phyloP scores from a whole-genome alignment of 1,140 invertebrate genomes.

The Drosophila pseudoobscura region DNA sequence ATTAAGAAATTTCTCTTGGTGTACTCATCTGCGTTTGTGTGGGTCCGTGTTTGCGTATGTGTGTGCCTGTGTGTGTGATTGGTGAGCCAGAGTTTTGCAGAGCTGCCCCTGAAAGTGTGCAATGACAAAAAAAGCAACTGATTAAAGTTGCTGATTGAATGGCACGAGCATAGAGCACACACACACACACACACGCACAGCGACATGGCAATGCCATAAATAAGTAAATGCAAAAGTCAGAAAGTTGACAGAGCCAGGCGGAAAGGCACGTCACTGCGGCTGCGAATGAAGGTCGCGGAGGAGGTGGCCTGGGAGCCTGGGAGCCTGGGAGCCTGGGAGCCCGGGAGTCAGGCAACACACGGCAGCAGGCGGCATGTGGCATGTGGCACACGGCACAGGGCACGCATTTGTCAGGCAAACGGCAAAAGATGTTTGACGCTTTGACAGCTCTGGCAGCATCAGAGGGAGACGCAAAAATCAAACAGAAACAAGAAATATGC shows the following conservation, averaged over 20 bases:
- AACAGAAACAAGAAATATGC: conserved; percentile 47
- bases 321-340: neutral
- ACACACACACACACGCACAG: no score
- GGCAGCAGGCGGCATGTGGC: neutral
- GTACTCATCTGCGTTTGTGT: neutral
- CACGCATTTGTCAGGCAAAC: conserved; percentile 69
- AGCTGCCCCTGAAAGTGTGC: conserved; percentile 25
- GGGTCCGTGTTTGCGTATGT: no score
- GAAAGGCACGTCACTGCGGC: conserved; percentile 27
- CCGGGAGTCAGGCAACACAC: no score
- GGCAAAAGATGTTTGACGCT: conserved; percentile 71
- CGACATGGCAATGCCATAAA: conserved; percentile 46
- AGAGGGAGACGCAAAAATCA: conserved; percentile 33
- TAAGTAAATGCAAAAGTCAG: conserved; percentile 78
- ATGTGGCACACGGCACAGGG: conserved; percentile 8
- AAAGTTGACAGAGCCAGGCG: conserved; percentile 47
- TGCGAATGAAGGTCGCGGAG: conserved; percentile 28
- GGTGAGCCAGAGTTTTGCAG: no score
- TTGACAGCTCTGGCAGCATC: conserved; percentile 69
- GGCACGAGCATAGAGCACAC: conserved; percentile 40
- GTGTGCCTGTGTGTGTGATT: no score
- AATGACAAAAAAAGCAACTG: conserved; percentile 51
- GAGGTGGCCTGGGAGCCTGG: neutral
- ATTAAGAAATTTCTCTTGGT: no score
- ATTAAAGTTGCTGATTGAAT: conserved; percentile 63